Percentiles rank a stretch among this genome's conserved stretches.
Conservation (phyloP, 1,140 invertebrate genomes). For the Maconellicoccus hirsutus region DNA sequence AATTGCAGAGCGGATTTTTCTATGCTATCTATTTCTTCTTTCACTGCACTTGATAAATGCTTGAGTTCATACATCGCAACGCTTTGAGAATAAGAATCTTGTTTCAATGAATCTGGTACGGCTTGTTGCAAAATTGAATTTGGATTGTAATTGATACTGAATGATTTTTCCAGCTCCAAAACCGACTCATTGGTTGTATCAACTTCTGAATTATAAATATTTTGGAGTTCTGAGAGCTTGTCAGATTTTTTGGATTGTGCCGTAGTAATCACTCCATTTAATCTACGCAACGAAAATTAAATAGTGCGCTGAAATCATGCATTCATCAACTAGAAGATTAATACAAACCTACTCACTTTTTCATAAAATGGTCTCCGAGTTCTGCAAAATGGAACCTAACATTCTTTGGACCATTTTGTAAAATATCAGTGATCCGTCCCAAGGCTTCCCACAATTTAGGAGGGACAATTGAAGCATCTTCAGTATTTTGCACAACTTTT, state of each 20-base stretch:
- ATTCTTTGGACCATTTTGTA: background rate
- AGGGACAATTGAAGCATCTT: background rate
- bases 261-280: background rate
- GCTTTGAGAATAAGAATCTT: background rate
- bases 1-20: background rate
- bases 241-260: background rate
- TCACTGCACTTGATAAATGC: background rate
- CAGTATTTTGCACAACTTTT: background rate
- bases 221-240: background rate
- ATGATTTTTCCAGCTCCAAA: background rate
- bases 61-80: background rate
- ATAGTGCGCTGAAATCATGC: no score
- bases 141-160: background rate
- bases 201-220: background rate
- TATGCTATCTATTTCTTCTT: background rate
- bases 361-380: background rate
- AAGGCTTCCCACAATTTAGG: background rate
- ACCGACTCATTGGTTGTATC: background rate
- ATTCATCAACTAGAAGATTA: no score
- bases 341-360: background rate
- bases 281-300: background rate
- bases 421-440: background rate
- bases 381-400: background rate
- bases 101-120: background rate
- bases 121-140: background rate